Percentiles rank a stretch among this genome's conserved stretches.
These are phyloP conservation scores for Drosophila triauraria DNA, from an alignment of 1,140 invertebrate genomes.

Conservation along the genomic window DNA sequence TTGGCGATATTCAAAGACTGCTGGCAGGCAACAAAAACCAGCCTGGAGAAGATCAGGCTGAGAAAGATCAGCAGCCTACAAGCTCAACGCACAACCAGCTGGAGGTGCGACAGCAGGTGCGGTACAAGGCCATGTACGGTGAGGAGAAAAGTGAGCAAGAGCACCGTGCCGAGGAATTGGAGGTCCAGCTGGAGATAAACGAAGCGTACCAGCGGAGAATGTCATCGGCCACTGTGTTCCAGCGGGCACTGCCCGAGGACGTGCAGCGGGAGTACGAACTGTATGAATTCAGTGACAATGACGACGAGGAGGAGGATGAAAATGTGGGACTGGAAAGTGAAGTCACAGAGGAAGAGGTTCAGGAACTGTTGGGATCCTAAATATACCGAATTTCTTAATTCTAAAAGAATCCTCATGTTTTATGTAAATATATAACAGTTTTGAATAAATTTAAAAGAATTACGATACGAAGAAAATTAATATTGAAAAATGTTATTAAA, in stretches of 20 bases:
- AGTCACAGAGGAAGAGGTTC: conserved; percentile 1
- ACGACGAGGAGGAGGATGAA: neutral
- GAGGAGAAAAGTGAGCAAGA: neutral
- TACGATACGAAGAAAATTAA: too few relatives aligned
- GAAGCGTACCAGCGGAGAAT: conserved; percentile 50
- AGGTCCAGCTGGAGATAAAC: neutral
- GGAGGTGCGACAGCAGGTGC: conserved; percentile 42
- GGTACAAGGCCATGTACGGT: conserved; percentile 60
- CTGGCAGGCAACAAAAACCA: conserved; percentile 5
- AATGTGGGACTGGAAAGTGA: neutral
- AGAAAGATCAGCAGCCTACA: neutral
- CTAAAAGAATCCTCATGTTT: neutral
- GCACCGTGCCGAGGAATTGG: neutral
- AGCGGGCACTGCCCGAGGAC: conserved; percentile 38
- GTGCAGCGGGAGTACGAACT: conserved; percentile 29
- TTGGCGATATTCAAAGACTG: conserved; percentile 56
- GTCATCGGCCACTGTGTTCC: conserved; percentile 61
- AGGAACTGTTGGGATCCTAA: conserved; percentile 9
- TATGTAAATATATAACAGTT: neutral
- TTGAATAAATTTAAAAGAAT: neutral
- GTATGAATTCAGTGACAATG: conserved; percentile 22
- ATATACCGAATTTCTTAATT: too few relatives aligned
- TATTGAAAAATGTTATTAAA: neutral
- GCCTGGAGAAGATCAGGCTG: neutral
- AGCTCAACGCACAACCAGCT: conserved; percentile 31